Percentiles rank a stretch among this genome's conserved stretches.
These are phyloP conservation scores for Eulithis testata DNA, from an alignment of 2,888 invertebrate species.

Conservation along the genomic window DNA sequence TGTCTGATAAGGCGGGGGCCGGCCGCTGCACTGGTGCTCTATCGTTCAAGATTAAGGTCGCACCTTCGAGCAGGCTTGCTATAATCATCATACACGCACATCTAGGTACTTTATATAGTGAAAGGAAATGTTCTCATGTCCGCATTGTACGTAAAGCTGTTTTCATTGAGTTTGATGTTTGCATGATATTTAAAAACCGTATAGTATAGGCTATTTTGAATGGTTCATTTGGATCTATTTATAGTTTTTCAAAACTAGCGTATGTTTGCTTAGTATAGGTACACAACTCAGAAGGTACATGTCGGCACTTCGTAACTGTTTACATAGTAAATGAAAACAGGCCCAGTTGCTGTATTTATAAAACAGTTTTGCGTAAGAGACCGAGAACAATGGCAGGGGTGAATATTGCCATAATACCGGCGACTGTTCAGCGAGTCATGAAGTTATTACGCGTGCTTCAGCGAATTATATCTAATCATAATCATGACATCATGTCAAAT, in stretches of 20 bases:
- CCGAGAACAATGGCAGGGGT: slow-evolving; percentile 72
- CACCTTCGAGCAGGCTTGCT: slow-evolving; percentile 51
- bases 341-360: slow-evolving; percentile 69
- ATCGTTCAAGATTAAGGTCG: slow-evolving; percentile 84
- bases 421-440: slow-evolving; percentile 53
- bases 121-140: slow-evolving; percentile 34
- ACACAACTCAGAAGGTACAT: neutral
- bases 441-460: slow-evolving; percentile 41
- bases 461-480: slow-evolving; percentile 43
- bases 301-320: slow-evolving; percentile 48
- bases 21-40: slow-evolving; percentile 57
- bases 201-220: neutral
- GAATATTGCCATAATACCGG: slow-evolving; percentile 76
- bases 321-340: slow-evolving; percentile 70
- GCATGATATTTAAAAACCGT: neutral
- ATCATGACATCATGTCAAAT: slow-evolving; percentile 43
- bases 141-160: slow-evolving; percentile 8
- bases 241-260: neutral
- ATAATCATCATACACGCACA: slow-evolving; percentile 38
- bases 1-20: slow-evolving; percentile 69
- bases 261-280: neutral
- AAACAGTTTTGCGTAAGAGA: slow-evolving; percentile 75
- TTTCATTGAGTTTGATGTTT: slow-evolving; percentile 16
- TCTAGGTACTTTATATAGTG: slow-evolving; percentile 17
- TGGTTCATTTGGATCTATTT: neutral